Evolutionary conservation across 2,797 vertebrate species (phyloP), one percentile per base, ranked within the genome.

Genomic region (Squalus acanthias): DNA sequence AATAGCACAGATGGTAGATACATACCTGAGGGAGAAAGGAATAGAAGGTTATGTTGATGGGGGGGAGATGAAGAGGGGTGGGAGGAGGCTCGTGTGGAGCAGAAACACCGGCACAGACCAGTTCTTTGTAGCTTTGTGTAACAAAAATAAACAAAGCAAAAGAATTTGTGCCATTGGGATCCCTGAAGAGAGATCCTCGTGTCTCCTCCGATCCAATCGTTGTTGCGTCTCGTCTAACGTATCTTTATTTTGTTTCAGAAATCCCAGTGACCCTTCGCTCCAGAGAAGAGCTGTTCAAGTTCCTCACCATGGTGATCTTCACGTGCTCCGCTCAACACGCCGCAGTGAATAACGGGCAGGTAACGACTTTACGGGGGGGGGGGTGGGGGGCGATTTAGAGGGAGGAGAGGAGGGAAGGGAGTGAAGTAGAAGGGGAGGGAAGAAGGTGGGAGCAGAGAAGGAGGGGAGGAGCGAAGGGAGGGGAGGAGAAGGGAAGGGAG

Each of bases 261-360:
- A 96, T 98, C 93, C 0, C 97, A 76, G 97, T 96, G 96, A 96
- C 97, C n/a, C 97, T 98, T 53, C 96, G 96, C 87, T 97, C 7
- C 96, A 97, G 96, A 97, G 97, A 97, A 96, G 97, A 98, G 39
- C 96, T 98, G 33, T 96, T 96, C 96, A 98, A 97, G 57, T 96
- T 98, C 72, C 96, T 98, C 96, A 96, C 97, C 24, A 97, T 98
- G 69, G 94, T 96, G 72, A 98, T 98, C 96, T 98, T 98, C 96
- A 97, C 72, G n/a, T 97, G 97, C 96, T 97, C 98, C 33, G 97
- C 96, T 3, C 98, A 98, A 96, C 98, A 98, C 46, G 98, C 98
- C n/a, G 98, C 98, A 0, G 98, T 98, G 0, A 98, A 98, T 96
- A 98, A 98, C 0, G 98, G 98, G 96, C 98, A 98, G 98, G 98